Percentiles rank a stretch among this genome's conserved stretches.
Conservation (phyloP, 2,888 invertebrate species). For the Thera britannica region DNA sequence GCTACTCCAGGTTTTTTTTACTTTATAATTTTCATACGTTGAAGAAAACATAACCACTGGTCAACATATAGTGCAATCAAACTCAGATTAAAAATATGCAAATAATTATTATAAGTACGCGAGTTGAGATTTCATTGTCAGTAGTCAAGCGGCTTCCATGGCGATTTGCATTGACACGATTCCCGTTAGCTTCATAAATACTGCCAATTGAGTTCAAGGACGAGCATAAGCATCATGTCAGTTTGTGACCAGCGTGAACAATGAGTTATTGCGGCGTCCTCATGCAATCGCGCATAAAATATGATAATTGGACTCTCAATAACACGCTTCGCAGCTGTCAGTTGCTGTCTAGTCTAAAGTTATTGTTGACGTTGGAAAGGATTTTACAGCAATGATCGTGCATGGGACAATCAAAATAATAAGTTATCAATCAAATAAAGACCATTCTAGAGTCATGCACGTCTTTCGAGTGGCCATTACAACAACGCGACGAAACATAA, state of each 20-base stretch:
- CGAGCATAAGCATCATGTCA: conserved; percentile 74
- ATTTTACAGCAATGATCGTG: conserved; percentile 3
- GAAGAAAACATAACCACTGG: conserved; percentile 1
- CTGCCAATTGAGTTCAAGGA: conserved; percentile 82
- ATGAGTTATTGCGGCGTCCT: conserved; percentile 78
- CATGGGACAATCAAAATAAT: not conserved
- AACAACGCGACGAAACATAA: conserved; percentile 32
- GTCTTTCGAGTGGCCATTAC: not conserved
- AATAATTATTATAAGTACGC: conserved; percentile 25
- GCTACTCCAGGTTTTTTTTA: not conserved
- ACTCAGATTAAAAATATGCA: conserved; percentile 23
- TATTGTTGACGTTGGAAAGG: conserved; percentile 26
- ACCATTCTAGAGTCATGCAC: not conserved
- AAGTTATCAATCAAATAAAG: not conserved
- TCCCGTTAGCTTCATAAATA: conserved; percentile 80
- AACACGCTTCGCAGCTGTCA: conserved; percentile 59
- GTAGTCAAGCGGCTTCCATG: conserved; percentile 65
- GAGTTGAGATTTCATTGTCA: conserved; percentile 50
- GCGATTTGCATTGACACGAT: conserved; percentile 79
- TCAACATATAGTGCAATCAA: not conserved
- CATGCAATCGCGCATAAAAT: conserved; percentile 79
- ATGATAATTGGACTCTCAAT: conserved; percentile 77
- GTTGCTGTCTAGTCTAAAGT: conserved; percentile 37
- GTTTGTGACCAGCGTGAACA: conserved; percentile 82
- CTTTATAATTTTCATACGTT: not conserved